These are phyloP conservation scores for Rhopalosiphum maidis DNA, from an alignment of 1,140 invertebrate species.

Conservation along the genomic window DNA sequence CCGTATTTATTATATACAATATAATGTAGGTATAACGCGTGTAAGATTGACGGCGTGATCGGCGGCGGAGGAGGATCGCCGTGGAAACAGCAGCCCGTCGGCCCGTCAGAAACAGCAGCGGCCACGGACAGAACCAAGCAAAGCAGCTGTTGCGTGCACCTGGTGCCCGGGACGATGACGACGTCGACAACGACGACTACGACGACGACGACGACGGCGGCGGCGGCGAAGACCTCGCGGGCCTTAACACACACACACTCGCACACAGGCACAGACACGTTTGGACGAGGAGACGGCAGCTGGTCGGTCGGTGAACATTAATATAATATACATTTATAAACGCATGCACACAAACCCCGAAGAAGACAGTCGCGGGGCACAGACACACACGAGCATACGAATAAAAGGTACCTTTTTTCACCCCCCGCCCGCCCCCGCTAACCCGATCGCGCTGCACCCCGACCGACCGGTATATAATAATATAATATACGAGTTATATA, in stretches of 20 bases:
- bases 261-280: neutral
- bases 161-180: slow-evolving; percentile 23
- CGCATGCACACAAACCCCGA: neutral
- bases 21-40: slow-evolving; percentile 2
- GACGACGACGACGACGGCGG: slow-evolving; percentile 14
- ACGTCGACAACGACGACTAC: neutral
- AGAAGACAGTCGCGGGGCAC: slow-evolving; percentile 23
- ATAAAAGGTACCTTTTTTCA: slow-evolving; percentile 55
- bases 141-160: slow-evolving; percentile 54
- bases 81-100: slow-evolving; percentile 40
- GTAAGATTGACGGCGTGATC: slow-evolving; percentile 33
- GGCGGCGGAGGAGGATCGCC: slow-evolving; percentile 37
- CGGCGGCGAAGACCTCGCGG: slow-evolving; percentile 41
- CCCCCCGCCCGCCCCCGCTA: neutral
- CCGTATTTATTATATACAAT: slow-evolving; percentile 9
- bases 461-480: slow-evolving; percentile 27
- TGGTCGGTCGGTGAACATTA: slow-evolving; percentile 13
- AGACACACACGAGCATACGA: neutral
- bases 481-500: neutral
- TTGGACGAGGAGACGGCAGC: slow-evolving; percentile 20
- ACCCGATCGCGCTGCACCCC: neutral
- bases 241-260: neutral
- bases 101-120: neutral
- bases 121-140: neutral
- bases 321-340: neutral